phyloP scores from a whole-genome alignment of 2,888 invertebrate genomes.

The Dolichomitus sp. region DNA sequence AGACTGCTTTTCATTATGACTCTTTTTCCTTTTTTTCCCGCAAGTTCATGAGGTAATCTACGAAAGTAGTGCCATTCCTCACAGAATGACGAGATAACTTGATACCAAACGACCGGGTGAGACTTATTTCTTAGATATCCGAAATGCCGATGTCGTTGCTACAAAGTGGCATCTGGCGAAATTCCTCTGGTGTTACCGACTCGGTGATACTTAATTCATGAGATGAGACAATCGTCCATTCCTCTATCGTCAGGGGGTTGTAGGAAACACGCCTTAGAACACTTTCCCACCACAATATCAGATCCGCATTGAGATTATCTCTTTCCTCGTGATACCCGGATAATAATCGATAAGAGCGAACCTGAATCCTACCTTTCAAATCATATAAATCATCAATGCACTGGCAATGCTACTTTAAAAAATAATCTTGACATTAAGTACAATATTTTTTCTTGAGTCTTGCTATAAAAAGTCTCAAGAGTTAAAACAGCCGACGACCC shows the following conservation, averaged over 20 bases:
- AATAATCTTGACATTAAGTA: not conserved
- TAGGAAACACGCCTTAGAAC: constrained; percentile 34
- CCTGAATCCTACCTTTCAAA: not conserved
- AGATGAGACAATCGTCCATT: constrained; percentile 47
- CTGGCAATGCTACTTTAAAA: not conserved
- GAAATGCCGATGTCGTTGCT: constrained; percentile 30
- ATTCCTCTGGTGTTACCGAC: constrained; percentile 34
- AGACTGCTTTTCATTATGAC: constrained; percentile 22
- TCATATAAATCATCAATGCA: not conserved
- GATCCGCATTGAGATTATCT: constrained; percentile 26
- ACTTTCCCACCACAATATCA: constrained; percentile 25
- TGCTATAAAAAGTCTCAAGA: no score
- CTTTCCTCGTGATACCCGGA: constrained; percentile 15
- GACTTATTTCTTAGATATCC: constrained; percentile 44
- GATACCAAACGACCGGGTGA: constrained; percentile 28
- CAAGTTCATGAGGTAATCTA: constrained; percentile 41
- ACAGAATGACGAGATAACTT: constrained; percentile 12
- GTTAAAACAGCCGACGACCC: no score
- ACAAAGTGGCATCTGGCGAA: constrained; percentile 42
- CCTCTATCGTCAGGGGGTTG: constrained; percentile 11
- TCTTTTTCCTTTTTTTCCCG: not conserved
- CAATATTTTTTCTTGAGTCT: no score
- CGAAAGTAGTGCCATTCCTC: constrained; percentile 18
- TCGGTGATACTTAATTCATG: constrained; percentile 64
- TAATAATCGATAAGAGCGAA: constrained; percentile 19